phyloP scores from a whole-genome alignment of 2,888 invertebrate genomes.

The Shargacucullia verbasci region DNA sequence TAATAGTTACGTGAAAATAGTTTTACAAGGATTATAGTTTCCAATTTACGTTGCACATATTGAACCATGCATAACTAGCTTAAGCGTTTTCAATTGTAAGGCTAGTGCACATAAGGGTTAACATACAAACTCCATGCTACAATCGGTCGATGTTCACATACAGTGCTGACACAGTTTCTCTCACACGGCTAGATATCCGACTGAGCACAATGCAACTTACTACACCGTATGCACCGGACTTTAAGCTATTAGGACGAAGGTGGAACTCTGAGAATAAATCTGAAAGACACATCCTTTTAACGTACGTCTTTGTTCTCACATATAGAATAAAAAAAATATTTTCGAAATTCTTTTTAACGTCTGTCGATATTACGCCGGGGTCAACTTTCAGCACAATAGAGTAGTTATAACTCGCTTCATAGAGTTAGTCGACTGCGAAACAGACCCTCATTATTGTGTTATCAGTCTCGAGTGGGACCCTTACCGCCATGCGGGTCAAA shows the following conservation, averaged over 20 bases:
- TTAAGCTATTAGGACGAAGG: conserved; percentile 32
- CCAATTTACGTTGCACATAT: too few species aligned
- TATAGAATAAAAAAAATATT: conserved; percentile 40
- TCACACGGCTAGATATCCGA: conserved; percentile 19
- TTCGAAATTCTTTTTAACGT: conserved; percentile 38
- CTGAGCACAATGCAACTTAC: conserved; percentile 27
- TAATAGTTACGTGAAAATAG: too few species aligned
- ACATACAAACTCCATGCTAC: conserved; percentile 21
- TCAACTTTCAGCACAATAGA: conserved; percentile 42
- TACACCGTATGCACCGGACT: conserved; percentile 26
- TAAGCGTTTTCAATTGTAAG: conserved; percentile 4
- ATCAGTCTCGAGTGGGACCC: conserved; percentile 54
- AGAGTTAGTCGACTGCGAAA: conserved; percentile 56
- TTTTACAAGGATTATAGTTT: too few species aligned
- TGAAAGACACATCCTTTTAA: conserved; percentile 43
- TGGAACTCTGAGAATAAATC: conserved; percentile 39
- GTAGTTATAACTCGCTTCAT: conserved; percentile 53
- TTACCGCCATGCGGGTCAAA: conserved; percentile 53
- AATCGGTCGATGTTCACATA: conserved; percentile 27
- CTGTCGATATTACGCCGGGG: conserved; percentile 31
- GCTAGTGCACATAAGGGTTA: conserved; percentile 14
- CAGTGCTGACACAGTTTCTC: conserved; percentile 25
- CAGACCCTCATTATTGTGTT: conserved; percentile 60
- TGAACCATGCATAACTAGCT: not conserved
- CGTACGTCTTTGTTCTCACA: conserved; percentile 46